A percentile compares a stretch with the other conserved stretches of the same genome.
Evolutionary conservation across 1,140 invertebrate genomes (phyloP).

Genomic region (Lasaia peninsularis): DNA sequence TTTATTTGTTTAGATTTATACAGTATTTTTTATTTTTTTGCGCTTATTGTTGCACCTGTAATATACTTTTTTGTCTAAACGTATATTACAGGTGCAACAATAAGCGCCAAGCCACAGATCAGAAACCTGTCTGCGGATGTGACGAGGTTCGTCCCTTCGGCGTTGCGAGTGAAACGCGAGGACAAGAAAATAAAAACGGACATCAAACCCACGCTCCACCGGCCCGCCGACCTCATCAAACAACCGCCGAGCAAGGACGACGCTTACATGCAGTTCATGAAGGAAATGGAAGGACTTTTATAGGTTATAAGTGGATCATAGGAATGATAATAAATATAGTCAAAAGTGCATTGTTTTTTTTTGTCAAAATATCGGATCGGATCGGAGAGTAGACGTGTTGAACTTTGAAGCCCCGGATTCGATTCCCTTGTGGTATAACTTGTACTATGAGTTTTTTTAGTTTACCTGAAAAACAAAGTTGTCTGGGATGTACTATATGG

Average conservation of each 20-base stretch:
- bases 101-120: slow-evolving; percentile 97
- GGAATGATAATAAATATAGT: background rate
- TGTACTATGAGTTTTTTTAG: too few relatives aligned
- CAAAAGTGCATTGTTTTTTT: background rate
- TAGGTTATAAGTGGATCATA: slow-evolving; percentile 59
- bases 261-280: slow-evolving; percentile 98
- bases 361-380: too few relatives aligned
- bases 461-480: too few relatives aligned
- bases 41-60: too few relatives aligned
- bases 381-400: too few relatives aligned
- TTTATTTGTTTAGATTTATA: too few relatives aligned
- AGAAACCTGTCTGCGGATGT: slow-evolving; percentile 96
- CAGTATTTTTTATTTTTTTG: too few relatives aligned
- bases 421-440: too few relatives aligned
- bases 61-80: background rate
- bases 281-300: slow-evolving; percentile 96
- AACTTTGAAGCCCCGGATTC: too few relatives aligned
- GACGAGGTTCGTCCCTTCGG: slow-evolving; percentile 95
- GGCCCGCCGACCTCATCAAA: slow-evolving; percentile 54
- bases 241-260: slow-evolving; percentile 92
- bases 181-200: slow-evolving; percentile 78
- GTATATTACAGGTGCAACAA: slow-evolving; percentile 82
- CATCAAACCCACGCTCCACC: slow-evolving; percentile 47
- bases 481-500: too few relatives aligned
- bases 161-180: slow-evolving; percentile 92